These are phyloP conservation scores for Nyctereutes procyonoides DNA, from an alignment of 2,113 vertebrate genomes.

Conservation along the genomic window DNA sequence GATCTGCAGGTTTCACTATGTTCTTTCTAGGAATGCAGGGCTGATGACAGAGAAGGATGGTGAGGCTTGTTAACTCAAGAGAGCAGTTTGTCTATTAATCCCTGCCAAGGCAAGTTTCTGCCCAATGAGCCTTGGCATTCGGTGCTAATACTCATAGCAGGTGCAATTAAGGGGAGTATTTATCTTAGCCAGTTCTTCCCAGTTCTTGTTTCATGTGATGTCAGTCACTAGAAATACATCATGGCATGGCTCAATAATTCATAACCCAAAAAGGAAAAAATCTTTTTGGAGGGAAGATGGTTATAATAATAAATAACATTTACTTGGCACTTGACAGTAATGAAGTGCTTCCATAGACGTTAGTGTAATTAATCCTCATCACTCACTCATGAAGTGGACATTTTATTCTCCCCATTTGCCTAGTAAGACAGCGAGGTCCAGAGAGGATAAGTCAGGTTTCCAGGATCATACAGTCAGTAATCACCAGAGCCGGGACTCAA, in stretches of 20 bases:
- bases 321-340: not conserved
- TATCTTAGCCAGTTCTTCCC: slow-evolving; percentile 8
- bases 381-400: not conserved
- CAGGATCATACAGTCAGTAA: not conserved
- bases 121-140: not conserved
- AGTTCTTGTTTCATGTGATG: not conserved
- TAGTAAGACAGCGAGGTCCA: not conserved
- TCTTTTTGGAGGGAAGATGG: not conserved
- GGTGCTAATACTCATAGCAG: not conserved
- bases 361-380: not conserved
- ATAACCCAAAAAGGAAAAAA: not conserved
- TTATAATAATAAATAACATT: slow-evolving; percentile 52
- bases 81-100: not conserved
- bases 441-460: not conserved
- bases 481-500: not conserved
- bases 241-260: slow-evolving; percentile 17
- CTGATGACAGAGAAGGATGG: not conserved
- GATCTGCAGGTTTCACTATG: not conserved
- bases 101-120: not conserved
- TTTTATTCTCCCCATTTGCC: not conserved
- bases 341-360: not conserved
- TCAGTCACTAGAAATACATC: slow-evolving; percentile 31
- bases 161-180: not conserved
- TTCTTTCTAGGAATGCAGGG: not conserved
- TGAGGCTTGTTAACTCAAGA: not conserved